Evolutionary conservation across 2,888 invertebrate species (phyloP), one percentile per base, ranked within the genome.

Genomic region (Nomada fucata): DNA sequence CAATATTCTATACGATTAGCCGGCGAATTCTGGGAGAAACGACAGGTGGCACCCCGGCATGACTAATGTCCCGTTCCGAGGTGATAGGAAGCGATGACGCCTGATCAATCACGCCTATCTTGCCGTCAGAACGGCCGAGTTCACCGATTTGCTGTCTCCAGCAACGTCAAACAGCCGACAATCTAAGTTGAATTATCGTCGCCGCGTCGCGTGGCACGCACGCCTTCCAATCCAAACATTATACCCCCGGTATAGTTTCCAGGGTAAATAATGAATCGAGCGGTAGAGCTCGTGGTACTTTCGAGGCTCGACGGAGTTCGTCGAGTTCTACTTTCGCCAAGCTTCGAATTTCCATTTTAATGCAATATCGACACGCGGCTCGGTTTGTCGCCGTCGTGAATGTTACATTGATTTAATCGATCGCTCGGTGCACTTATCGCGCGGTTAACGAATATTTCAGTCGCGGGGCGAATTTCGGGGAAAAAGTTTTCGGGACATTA

Each of bases 81-180:
- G 64, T 65, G 75, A 86, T 79, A 60, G 59, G 79, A 82, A 73
- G 57, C 76, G 76, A 77, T 47, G 78, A 83, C 68, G 65, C 26
- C 60, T 55, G 67, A 85, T 87, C 85, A 81, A 86, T 86, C 78
- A 79, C 72, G 76, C 63, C 74, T 75, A 87, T 69, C 71, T 73
- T 69, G 2, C 60, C 80, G 57, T 76, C 78, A 67, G 69, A 85
- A 76, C 78, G 68, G 64, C 47, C 60, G 70, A 85, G 42, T 76
- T 74, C 63, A 69, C 76, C 77, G 80, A 79, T 86, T 83, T 60
- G 15, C 61, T 59, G 64, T 73, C 79, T 36, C 65, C 15, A 59
- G 52, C 15, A 73, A 53, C 42, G 59, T 73, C 65, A 20, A 67
- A 59, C 59, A 47, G n/a, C 23, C 42, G 26, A 55, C 47, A 15